These are phyloP conservation scores for Paragorgia papillata DNA, from an alignment of 92 coral and sea anemone species.

Conservation along the genomic window DNA sequence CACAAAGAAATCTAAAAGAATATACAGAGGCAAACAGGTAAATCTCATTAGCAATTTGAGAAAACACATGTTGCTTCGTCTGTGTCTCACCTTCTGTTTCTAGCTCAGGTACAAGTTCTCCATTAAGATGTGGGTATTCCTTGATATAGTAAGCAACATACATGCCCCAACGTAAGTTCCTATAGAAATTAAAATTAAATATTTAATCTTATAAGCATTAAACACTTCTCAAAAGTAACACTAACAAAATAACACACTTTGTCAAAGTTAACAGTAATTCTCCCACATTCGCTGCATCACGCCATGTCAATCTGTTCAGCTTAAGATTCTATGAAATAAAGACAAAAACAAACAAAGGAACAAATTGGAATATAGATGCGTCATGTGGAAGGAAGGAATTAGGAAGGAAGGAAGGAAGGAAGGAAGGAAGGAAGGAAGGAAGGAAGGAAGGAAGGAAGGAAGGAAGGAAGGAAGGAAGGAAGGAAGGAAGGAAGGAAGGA, in stretches of 20 bases:
- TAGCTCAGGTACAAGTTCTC: background rate
- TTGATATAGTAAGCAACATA: slow-evolving; percentile 62
- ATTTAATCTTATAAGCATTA: background rate
- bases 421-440: too few relatives aligned
- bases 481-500: too few relatives aligned
- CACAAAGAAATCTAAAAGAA: too few relatives aligned
- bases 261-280: slow-evolving; percentile 69
- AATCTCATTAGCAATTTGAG: too few relatives aligned
- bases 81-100: slow-evolving; percentile 39
- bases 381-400: too few relatives aligned
- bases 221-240: too few relatives aligned
- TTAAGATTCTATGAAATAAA: slow-evolving; percentile 70
- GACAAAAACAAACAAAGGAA: slow-evolving; percentile 1
- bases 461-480: too few relatives aligned
- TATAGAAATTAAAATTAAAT: background rate
- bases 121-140: slow-evolving; percentile 52
- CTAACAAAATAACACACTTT: slow-evolving; percentile 54
- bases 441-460: too few relatives aligned
- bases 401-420: too few relatives aligned
- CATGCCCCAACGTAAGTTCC: slow-evolving; percentile 63
- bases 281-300: slow-evolving; percentile 61
- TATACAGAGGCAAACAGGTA: too few relatives aligned
- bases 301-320: slow-evolving; percentile 67
- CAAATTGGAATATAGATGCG: too few relatives aligned
- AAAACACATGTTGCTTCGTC: too few relatives aligned